Base-by-base conservation (phyloP, 2,888 invertebrate species). In the Heliothis peltigera region DNA sequence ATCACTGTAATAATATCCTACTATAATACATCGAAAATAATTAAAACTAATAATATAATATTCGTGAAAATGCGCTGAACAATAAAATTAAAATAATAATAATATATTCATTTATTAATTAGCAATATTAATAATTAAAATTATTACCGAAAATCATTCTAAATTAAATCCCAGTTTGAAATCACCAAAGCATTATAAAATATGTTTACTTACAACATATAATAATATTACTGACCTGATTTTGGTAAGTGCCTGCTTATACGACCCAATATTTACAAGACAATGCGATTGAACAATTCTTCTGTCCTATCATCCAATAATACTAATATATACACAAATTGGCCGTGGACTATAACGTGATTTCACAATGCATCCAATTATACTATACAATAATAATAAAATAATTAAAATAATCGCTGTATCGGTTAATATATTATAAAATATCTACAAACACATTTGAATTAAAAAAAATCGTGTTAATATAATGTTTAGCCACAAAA, bases 191-290 rank as follows among this genome's bases (percentile, higher is more conserved):
- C 61, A 48, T 55, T 53, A 57, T 63, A 52, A n/a, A n/a, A n/a
- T n/a, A 15, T n/a, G 39, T 39, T 39, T 56, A 53, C 55, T 39
- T 54, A 61, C 60, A 65, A 79, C 72, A 79, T 80, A 79, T n/a
- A 28, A 71, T 22, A 52, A 8, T 46, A 64, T 73, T 83, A 87
- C 87, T 87, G 87, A 89, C 87, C 88, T 79, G 81, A 86, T 84
- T 89, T 88, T 89, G 89, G 90, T 87, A 85, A 84, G 69, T 82
- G 80, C 83, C 72, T 80, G 80, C 59, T 66, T 52, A 56, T 22
- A 67, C 42, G 66, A 58, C 44, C 52, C 70, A 80, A 64, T 73
- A 69, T 77, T 78, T 75, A 77, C 74, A 75, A 19, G 17, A 49
- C 10, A 43, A 35, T 42, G 49, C 18, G 22, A 19, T 22, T 15